Percentiles rank a stretch among this genome's conserved stretches.
Conservation (phyloP, 2,113 vertebrate genomes). For the Charadrius vociferus region DNA sequence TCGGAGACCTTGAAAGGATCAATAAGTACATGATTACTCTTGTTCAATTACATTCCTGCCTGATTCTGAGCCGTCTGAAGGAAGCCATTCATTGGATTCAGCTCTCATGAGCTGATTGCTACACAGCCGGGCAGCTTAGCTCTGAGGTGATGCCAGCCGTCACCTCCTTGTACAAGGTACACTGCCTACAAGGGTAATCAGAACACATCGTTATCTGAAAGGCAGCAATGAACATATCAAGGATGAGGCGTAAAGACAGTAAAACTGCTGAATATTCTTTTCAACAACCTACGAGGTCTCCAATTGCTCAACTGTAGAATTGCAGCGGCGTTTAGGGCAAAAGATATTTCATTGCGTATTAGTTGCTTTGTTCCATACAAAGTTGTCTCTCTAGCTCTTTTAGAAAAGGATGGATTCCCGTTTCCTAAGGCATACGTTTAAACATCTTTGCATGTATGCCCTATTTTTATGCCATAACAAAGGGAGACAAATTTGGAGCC, state of each 20-base stretch:
- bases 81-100: background rate
- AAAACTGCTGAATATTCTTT: background rate
- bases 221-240: background rate
- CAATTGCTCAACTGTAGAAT: background rate
- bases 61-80: background rate
- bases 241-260: background rate
- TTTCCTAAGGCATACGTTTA: background rate
- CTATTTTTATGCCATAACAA: background rate
- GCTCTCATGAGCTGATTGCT: background rate
- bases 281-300: background rate
- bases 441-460: background rate
- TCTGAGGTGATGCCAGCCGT: background rate
- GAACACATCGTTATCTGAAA: background rate
- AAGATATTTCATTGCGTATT: background rate
- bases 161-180: background rate
- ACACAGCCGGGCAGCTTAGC: background rate
- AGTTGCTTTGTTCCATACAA: background rate
- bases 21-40: conserved; percentile 47
- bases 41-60: conserved; percentile 29
- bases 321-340: background rate
- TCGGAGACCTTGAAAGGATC: conserved; percentile 28
- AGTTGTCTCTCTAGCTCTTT: background rate
- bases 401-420: background rate
- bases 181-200: background rate
- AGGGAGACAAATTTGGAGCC: background rate